These are phyloP conservation scores for Lepas anatifera DNA, from an alignment of 2,888 invertebrate species.

Conservation along the genomic window DNA sequence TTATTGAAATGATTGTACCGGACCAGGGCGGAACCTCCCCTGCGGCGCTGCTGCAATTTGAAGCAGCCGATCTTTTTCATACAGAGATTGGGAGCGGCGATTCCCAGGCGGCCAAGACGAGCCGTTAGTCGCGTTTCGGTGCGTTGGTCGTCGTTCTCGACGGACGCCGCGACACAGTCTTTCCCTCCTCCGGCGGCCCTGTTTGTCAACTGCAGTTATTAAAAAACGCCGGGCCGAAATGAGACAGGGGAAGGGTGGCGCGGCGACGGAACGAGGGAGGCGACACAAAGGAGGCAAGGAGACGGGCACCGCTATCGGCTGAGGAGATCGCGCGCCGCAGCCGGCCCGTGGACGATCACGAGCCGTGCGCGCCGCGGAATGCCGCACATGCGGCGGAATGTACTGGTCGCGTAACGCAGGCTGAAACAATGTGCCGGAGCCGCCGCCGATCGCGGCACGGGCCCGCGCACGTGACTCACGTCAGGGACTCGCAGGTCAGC, in stretches of 20 bases:
- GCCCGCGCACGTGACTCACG: too few relatives aligned
- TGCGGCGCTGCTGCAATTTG: background rate
- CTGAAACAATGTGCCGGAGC: too few relatives aligned
- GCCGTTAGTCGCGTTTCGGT: background rate
- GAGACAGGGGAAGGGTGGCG: background rate
- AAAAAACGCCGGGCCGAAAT: background rate
- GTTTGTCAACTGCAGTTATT: slow-evolving; percentile 12
- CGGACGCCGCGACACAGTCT: background rate
- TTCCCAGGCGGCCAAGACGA: background rate
- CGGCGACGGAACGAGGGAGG: background rate
- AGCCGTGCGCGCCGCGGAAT: too few relatives aligned
- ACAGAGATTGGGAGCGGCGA: background rate
- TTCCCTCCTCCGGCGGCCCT: background rate
- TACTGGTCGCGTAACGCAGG: background rate
- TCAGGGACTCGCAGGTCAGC: too few relatives aligned
- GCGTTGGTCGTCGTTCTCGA: too few relatives aligned
- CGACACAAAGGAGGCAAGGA: background rate
- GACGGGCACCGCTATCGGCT: background rate
- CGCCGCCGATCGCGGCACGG: too few relatives aligned
- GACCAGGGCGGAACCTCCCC: background rate
- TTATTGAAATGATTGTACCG: slow-evolving; percentile 1
- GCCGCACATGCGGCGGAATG: background rate
- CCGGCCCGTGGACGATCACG: too few relatives aligned
- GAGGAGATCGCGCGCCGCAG: too few relatives aligned
- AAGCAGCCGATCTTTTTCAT: slow-evolving; percentile 1